Percentiles rank a stretch among this genome's conserved stretches.
phyloP scores from a whole-genome alignment of 2,888 invertebrate species.

The Baccha elongata region DNA sequence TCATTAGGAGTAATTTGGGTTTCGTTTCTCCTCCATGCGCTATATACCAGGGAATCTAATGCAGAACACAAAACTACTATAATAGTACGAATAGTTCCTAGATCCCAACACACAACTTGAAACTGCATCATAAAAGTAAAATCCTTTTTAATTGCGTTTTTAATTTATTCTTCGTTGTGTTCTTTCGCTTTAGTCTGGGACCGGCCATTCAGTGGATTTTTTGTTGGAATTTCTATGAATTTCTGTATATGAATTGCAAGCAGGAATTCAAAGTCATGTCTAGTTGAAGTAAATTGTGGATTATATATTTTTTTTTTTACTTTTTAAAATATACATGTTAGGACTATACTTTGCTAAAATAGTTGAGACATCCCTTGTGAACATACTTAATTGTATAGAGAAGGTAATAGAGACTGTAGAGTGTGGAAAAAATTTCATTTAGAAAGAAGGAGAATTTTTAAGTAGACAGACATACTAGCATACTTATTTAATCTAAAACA shows the following conservation, averaged over 20 bases:
- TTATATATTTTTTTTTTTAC: background rate
- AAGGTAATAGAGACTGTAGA: background rate
- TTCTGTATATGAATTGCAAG: slow-evolving; percentile 8
- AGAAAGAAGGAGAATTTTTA: slow-evolving; percentile 35
- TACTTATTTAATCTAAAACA: slow-evolving; percentile 45
- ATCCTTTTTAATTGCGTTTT: slow-evolving; percentile 70
- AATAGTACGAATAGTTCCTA: background rate
- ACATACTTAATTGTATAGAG: slow-evolving; percentile 52
- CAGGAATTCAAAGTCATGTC: slow-evolving; percentile 52
- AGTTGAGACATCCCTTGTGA: slow-evolving; percentile 49
- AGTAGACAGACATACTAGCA: slow-evolving; percentile 44
- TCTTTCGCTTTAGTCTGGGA: slow-evolving; percentile 20
- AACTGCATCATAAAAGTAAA: slow-evolving; percentile 63
- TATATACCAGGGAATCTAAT: background rate
- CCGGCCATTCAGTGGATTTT: slow-evolving; percentile 15
- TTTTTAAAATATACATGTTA: slow-evolving; percentile 16
- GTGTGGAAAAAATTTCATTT: slow-evolving; percentile 45
- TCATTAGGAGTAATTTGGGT: slow-evolving; percentile 71
- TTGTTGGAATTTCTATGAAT: slow-evolving; percentile 14
- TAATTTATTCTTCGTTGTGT: slow-evolving; percentile 64
- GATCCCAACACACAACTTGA: slow-evolving; percentile 20
- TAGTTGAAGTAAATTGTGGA: slow-evolving; percentile 53
- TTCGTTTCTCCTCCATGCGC: slow-evolving; percentile 27
- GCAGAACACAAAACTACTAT: slow-evolving; percentile 19
- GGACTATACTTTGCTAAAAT: slow-evolving; percentile 36